Percentiles rank a stretch among this genome's conserved stretches.
These are phyloP conservation scores for Chloroceryle aenea DNA, from an alignment of 2,113 vertebrate species.

Conservation along the genomic window DNA sequence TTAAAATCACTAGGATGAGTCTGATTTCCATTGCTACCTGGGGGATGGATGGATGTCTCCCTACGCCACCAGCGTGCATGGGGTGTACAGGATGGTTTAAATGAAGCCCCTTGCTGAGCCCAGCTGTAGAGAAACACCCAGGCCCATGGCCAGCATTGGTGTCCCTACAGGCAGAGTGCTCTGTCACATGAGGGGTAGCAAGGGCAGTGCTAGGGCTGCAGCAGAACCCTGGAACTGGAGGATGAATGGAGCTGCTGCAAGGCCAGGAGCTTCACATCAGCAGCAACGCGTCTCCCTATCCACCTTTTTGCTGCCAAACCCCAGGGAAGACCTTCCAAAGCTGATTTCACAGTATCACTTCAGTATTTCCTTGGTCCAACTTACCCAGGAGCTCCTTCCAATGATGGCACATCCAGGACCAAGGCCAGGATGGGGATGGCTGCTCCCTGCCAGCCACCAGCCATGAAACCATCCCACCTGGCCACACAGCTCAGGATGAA, in stretches of 20 bases:
- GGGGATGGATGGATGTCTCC: background rate
- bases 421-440: background rate
- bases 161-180: background rate
- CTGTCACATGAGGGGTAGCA: fast-evolving
- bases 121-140: background rate
- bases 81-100: background rate
- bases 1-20: background rate
- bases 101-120: background rate
- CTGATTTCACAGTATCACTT: background rate
- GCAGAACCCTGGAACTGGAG: background rate
- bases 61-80: fast-evolving
- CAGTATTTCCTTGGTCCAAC: background rate
- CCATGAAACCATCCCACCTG: background rate
- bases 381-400: background rate
- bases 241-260: fast-evolving
- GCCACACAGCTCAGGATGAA: fast-evolving
- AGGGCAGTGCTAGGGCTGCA: background rate
- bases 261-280: background rate
- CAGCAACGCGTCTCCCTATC: background rate
- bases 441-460: background rate
- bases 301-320: background rate
- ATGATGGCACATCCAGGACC: fast-evolving
- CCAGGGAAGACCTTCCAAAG: background rate
- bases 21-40: background rate
- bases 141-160: fast-evolving